These are phyloP conservation scores for Corythaixoides concolor DNA, from an alignment of 2,113 vertebrate genomes.

Conservation along the genomic window DNA sequence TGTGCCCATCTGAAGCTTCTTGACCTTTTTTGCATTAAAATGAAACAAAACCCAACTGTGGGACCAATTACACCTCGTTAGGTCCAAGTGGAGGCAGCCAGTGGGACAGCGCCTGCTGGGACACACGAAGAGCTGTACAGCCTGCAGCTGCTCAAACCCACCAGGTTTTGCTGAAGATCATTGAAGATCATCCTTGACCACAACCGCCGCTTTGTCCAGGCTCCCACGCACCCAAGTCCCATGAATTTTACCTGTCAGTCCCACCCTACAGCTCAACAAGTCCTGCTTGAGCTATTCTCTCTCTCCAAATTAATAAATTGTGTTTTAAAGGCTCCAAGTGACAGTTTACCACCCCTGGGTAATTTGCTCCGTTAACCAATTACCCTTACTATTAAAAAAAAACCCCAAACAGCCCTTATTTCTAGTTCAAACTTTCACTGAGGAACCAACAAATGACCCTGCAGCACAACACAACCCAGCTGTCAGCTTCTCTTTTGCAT, in stretches of 20 bases:
- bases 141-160: accelerated
- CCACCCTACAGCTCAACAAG: not conserved
- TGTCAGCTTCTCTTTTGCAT: not conserved
- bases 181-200: not conserved
- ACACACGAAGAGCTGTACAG: not conserved
- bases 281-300: not conserved
- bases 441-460: not conserved
- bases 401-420: not conserved
- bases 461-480: not conserved
- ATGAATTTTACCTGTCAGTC: not conserved
- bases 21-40: not conserved
- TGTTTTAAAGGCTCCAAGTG: not conserved
- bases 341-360: not conserved
- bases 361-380: not conserved
- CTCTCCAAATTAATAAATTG: not conserved
- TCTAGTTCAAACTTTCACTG: not conserved
- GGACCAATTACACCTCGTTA: accelerated
- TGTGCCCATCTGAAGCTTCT: not conserved
- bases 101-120: accelerated
- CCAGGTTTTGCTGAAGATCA: too few species aligned
- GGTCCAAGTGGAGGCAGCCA: not conserved
- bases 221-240: not conserved
- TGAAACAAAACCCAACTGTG: not conserved
- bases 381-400: not conserved
- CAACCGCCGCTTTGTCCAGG: not conserved